Base-by-base conservation (phyloP, 1,140 invertebrate species). In the Trichoplusia ni region DNA sequence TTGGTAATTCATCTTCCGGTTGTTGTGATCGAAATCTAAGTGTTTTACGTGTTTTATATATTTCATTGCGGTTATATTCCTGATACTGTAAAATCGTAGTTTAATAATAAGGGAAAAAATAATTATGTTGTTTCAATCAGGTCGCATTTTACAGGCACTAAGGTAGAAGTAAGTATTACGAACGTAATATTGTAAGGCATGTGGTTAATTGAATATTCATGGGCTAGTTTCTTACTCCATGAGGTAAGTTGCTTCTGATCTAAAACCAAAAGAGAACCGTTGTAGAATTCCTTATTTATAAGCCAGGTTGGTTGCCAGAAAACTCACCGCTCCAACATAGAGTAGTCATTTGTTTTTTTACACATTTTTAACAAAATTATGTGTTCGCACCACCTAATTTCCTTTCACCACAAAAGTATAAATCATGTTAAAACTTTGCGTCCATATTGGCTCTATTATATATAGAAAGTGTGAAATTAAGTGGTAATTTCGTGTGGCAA, bases 391-490 rank as follows among this genome's bases (percentile, higher is more conserved):
- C 23, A 46, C 37, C 14, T 47, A 60, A 68, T 61, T 77, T 72
- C 77, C 81, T 82, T 84, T 86, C 81, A 81, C 81, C 61, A 54
- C 38, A 56, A 67, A 72, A 53, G 21, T 64, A 42, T 47, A 62
- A 80, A 81, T 71, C 58, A 71, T 62, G 65, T 65, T 61, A 64
- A 65, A 71, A 64, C 18, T 44, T 64, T 14, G 14, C 49, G 49
- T 72, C 42, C 14, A 74, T 69, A 79, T 81, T 81, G 71, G 38
- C 25, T 58, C 38, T 80, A 83, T 82, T 84, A 81, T 64, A 33
- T 64, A 13, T 76, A 74, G 75, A 84, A 86, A 84, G 86, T 87
- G 81, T 86, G 49, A 74, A 77, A 81, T 82, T 86, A 84, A 84
- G 73, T 77, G 51, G 79, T 79, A 81, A 85, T 86, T 81, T 82